Percentiles rank a stretch among this genome's conserved stretches.
These are phyloP conservation scores for Erpetoichthys calabaricus DNA, from an alignment of 2,797 vertebrate genomes.

Conservation along the genomic window DNA sequence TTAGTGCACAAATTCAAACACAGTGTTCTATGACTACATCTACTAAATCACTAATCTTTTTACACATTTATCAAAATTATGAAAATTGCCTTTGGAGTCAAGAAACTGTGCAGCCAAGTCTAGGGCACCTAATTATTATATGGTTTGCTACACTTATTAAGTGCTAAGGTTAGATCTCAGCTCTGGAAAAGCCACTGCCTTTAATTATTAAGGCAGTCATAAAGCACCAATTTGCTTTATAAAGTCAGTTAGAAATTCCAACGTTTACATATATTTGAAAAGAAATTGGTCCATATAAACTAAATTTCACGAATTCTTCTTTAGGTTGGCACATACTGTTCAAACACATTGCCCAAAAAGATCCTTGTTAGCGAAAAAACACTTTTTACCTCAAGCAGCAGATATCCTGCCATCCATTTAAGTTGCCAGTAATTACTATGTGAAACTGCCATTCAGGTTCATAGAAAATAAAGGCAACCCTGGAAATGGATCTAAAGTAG, in stretches of 20 bases:
- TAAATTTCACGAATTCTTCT: background rate
- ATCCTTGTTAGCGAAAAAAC: background rate
- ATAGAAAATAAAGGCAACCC: constrained; percentile 19
- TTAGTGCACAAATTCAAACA: no score
- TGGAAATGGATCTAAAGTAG: constrained; percentile 38
- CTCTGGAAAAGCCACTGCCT: background rate
- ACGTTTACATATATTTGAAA: background rate
- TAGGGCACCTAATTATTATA: constrained; percentile 10
- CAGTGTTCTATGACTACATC: background rate
- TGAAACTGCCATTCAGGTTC: constrained; percentile 16
- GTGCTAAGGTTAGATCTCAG: constrained; percentile 9
- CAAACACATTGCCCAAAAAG: constrained; percentile 5
- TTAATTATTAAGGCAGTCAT: constrained; percentile 3
- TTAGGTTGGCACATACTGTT: constrained; percentile 4
- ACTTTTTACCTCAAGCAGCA: background rate
- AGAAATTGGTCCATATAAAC: background rate
- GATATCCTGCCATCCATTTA: constrained; percentile 2
- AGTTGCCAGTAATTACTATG: constrained; percentile 11
- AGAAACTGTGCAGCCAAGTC: constrained; percentile 17
- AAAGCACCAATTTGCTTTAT: constrained; percentile 9
- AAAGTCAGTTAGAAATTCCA: constrained; percentile 5
- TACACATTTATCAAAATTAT: background rate
- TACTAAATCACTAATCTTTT: background rate
- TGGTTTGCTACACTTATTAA: constrained; percentile 13
- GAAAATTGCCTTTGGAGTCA: constrained; percentile 16